These are phyloP conservation scores for Halocaridina rubra DNA, from an alignment of 2,888 invertebrate species.

Conservation along the genomic window DNA sequence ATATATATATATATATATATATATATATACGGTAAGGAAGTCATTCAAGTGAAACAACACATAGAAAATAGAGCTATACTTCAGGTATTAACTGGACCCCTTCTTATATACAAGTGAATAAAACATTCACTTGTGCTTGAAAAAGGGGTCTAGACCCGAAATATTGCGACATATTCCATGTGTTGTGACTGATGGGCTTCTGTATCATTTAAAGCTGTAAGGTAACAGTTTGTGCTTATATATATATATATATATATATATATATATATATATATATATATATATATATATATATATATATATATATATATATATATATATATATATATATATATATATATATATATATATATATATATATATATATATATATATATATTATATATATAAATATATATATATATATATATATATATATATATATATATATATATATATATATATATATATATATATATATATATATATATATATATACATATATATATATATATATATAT, in stretches of 20 bases:
- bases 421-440: background rate
- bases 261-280: background rate
- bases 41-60: too few relatives aligned
- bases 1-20: constrained; percentile 9
- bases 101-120: too few relatives aligned
- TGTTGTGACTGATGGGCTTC: too few relatives aligned
- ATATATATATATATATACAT: background rate
- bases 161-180: too few relatives aligned
- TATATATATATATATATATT: background rate
- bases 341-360: background rate
- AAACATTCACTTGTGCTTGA: too few relatives aligned
- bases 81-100: too few relatives aligned
- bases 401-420: background rate
- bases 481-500: too few relatives aligned
- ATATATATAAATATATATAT: background rate
- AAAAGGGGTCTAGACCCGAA: too few relatives aligned
- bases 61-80: too few relatives aligned
- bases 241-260: background rate
- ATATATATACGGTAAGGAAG: too few relatives aligned
- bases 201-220: too few relatives aligned
- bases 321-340: background rate
- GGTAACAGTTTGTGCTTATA: background rate
- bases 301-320: background rate
- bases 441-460: background rate
- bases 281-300: background rate